These are phyloP conservation scores for Xiphorhynchus elegans DNA, from an alignment of 2,113 vertebrate species.

Conservation along the genomic window DNA sequence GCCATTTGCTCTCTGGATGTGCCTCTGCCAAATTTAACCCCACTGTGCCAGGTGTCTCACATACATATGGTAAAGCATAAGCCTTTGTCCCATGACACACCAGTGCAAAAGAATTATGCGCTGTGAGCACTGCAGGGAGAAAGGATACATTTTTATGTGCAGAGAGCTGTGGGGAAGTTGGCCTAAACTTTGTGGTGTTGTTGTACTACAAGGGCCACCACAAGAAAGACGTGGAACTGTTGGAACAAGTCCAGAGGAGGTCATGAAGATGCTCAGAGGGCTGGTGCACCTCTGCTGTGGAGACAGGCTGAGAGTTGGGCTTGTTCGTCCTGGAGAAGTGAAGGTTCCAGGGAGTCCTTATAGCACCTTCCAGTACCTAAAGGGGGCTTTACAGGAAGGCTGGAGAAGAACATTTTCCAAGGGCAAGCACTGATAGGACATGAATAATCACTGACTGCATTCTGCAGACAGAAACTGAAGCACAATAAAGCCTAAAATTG, in stretches of 20 bases:
- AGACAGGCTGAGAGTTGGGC: background rate
- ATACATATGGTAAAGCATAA: background rate
- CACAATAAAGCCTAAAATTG: background rate
- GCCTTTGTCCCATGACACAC: no score
- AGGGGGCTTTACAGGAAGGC: background rate
- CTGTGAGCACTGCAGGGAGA: background rate
- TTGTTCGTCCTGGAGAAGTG: background rate
- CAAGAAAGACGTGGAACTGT: background rate
- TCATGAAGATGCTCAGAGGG: no score
- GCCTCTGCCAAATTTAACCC: background rate
- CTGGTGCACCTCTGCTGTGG: background rate
- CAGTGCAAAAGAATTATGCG: background rate
- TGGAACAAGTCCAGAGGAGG: background rate
- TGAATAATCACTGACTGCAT: background rate
- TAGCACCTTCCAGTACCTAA: background rate
- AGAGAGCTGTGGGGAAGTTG: background rate
- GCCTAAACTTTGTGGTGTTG: background rate
- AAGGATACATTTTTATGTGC: background rate
- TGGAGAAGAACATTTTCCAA: background rate
- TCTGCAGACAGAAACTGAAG: background rate
- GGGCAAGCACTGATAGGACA: background rate
- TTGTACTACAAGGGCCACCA: background rate
- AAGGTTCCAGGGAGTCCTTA: background rate
- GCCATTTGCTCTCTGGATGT: background rate
- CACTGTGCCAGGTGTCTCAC: background rate